These are phyloP conservation scores for Pangasianodon hypophthalmus DNA, from an alignment of 2,113 vertebrate species.

Conservation along the genomic window DNA sequence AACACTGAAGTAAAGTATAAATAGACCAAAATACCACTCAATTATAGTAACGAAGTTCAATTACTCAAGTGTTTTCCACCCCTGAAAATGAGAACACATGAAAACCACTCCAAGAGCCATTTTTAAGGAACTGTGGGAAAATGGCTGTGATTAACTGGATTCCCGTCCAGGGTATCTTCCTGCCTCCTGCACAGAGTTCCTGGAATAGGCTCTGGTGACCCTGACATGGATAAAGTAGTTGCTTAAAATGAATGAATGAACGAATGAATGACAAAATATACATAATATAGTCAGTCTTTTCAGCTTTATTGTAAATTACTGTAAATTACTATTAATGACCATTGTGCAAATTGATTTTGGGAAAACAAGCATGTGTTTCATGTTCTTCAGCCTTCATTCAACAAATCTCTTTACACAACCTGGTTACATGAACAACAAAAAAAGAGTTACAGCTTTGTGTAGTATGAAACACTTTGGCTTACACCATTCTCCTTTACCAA, in stretches of 20 bases:
- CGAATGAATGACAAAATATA: not conserved
- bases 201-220: not conserved
- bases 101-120: not conserved
- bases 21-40: not conserved
- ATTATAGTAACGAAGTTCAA: not conserved
- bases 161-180: not conserved
- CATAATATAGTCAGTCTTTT: not conserved
- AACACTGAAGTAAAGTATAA: not conserved
- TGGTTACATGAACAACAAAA: not conserved
- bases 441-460: slow-evolving; percentile 12
- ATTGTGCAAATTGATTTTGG: slow-evolving; percentile 41
- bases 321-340: slow-evolving; percentile 12
- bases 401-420: not conserved
- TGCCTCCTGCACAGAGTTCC: not conserved
- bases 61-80: not conserved
- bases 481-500: not conserved
- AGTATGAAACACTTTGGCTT: slow-evolving; percentile 18
- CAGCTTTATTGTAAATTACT: slow-evolving; percentile 1
- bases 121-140: not conserved
- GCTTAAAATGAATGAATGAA: not conserved
- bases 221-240: not conserved
- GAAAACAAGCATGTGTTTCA: slow-evolving; percentile 31
- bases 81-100: not conserved
- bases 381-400: not conserved
- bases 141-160: not conserved